Evolutionary conservation across 2,113 vertebrate species (phyloP).

Genomic region (Neolamprologus falcicula): DNA sequence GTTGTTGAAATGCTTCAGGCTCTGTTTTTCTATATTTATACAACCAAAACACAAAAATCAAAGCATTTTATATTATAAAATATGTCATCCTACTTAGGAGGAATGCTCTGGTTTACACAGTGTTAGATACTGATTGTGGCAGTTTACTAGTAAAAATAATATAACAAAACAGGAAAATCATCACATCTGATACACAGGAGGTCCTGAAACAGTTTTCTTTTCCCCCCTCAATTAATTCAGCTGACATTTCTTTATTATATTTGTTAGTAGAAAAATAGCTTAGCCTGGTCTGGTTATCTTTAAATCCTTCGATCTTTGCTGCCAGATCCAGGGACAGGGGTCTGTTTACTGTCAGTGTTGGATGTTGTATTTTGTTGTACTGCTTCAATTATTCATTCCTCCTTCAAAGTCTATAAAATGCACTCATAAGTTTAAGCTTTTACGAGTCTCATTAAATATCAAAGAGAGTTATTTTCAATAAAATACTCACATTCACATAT

Average conservation of each 20-base stretch:
- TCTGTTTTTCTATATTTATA: background rate
- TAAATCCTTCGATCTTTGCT: background rate
- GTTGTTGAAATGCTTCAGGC: background rate
- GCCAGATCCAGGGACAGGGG: background rate
- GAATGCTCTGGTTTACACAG: background rate
- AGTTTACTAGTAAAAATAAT: background rate
- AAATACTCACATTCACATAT: background rate
- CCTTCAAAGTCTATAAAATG: background rate
- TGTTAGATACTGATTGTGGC: background rate
- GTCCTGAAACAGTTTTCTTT: background rate
- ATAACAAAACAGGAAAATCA: background rate
- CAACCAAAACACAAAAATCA: background rate
- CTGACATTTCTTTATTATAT: background rate
- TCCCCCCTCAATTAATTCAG: fast-evolving
- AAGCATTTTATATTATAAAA: background rate
- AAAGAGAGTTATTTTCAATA: background rate
- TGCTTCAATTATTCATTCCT: background rate
- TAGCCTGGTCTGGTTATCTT: background rate
- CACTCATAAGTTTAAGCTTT: background rate
- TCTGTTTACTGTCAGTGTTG: background rate
- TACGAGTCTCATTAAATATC: background rate
- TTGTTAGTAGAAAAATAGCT: background rate
- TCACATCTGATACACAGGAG: background rate
- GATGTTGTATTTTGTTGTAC: background rate
- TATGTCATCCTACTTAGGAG: background rate